Conservation (phyloP, 2,888 invertebrate genomes). For the Desoria tigrina region DNA sequence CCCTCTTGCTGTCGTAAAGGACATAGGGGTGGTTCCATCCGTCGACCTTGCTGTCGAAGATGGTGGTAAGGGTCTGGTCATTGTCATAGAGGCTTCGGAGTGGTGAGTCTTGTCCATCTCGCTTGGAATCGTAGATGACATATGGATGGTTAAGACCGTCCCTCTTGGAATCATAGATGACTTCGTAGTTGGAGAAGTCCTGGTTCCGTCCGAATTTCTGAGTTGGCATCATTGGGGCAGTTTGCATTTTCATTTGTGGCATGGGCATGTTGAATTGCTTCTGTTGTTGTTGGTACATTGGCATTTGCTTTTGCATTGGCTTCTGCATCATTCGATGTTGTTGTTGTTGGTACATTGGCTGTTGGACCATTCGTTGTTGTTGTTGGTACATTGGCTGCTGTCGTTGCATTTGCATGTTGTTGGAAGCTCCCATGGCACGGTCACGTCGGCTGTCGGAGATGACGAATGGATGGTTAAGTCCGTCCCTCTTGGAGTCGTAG, state of each 20-base stretch:
- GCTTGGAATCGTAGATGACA: slow-evolving; percentile 42
- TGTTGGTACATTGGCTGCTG: slow-evolving; percentile 19
- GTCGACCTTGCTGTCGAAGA: slow-evolving; percentile 41
- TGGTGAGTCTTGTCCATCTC: slow-evolving; percentile 41
- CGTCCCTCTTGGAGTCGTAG: slow-evolving; percentile 28
- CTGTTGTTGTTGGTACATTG: slow-evolving; percentile 7
- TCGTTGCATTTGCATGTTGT: not conserved
- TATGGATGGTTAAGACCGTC: slow-evolving; percentile 43
- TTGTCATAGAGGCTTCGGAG: slow-evolving; percentile 32
- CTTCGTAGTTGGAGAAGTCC: slow-evolving; percentile 37
- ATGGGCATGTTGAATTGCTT: slow-evolving; percentile 17
- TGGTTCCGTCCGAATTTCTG: not conserved
- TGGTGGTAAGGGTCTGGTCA: slow-evolving; percentile 36
- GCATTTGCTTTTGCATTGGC: slow-evolving; percentile 13
- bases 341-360: slow-evolving; percentile 6
- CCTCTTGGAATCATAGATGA: slow-evolving; percentile 43
- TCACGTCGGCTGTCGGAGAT: slow-evolving; percentile 32
- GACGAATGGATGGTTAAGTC: slow-evolving; percentile 40
- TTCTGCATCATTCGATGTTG: slow-evolving; percentile 15
- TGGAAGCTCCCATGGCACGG: not conserved
- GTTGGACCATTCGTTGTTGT: not conserved
- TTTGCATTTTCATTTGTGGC: not conserved
- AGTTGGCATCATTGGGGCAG: not conserved
- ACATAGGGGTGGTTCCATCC: slow-evolving; percentile 39
- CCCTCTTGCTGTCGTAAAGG: slow-evolving; percentile 37